A percentile compares a stretch with the other conserved stretches of the same genome.
These are phyloP conservation scores for Periophthalmus modestus DNA, from an alignment of 2,113 vertebrate genomes.

Conservation along the genomic window DNA sequence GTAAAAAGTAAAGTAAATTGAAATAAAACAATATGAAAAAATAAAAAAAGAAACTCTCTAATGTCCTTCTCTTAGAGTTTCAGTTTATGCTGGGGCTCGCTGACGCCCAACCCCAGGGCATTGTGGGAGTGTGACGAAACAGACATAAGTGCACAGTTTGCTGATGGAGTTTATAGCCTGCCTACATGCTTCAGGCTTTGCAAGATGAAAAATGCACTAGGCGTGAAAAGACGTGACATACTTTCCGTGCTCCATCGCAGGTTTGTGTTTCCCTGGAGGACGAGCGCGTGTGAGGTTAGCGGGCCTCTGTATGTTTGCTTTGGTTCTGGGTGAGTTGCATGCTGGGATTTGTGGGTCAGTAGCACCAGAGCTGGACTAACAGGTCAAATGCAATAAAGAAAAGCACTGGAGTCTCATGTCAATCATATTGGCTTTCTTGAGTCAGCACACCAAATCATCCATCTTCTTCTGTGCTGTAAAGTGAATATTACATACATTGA, in stretches of 20 bases:
- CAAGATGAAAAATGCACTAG: constrained; percentile 38
- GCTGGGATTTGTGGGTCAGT: constrained; percentile 42
- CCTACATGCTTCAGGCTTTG: constrained; percentile 42
- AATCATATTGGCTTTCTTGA: background rate
- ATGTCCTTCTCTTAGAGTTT: background rate
- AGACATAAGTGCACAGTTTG: constrained; percentile 51
- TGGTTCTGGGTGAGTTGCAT: constrained; percentile 51
- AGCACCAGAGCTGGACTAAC: constrained; percentile 15
- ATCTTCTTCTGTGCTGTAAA: background rate
- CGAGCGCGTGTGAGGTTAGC: constrained; percentile 33
- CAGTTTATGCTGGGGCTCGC: constrained; percentile 14
- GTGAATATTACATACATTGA: background rate
- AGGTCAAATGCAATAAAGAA: constrained; percentile 6
- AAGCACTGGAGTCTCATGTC: constrained; percentile 6
- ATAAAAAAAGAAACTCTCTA: background rate
- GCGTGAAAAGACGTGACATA: constrained; percentile 59
- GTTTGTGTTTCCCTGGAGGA: constrained; percentile 51
- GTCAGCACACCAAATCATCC: too few species aligned
- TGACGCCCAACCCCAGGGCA: constrained; percentile 26
- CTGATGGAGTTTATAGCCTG: constrained; percentile 58
- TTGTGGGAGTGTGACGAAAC: constrained; percentile 60
- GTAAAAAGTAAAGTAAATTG: too few species aligned
- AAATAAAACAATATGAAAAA: background rate
- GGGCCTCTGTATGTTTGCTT: constrained; percentile 60
- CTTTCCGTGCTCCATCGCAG: constrained; percentile 53